These are phyloP conservation scores for Cariama cristata DNA, from an alignment of 2,113 vertebrate species.

Conservation along the genomic window DNA sequence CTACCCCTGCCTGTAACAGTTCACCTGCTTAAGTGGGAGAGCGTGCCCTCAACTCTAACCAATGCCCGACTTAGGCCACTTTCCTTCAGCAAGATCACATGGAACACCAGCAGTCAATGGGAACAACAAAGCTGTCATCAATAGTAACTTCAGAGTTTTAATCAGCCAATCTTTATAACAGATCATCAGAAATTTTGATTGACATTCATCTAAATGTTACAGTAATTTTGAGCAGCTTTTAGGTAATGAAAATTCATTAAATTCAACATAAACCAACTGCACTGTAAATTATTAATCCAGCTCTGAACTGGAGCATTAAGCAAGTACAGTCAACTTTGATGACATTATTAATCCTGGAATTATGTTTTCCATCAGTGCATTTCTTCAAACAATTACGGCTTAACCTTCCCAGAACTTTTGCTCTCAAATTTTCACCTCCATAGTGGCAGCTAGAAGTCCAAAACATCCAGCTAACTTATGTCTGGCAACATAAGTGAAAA, in stretches of 20 bases:
- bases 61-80: fast-evolving
- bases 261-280: background rate
- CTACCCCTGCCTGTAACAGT: background rate
- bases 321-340: background rate
- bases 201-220: background rate
- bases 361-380: background rate
- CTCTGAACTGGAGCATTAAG: background rate
- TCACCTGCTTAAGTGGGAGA: background rate
- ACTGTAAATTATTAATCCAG: background rate
- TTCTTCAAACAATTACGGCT: background rate
- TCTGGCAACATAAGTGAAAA: background rate
- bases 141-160: background rate
- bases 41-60: fast-evolving
- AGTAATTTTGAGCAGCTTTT: background rate
- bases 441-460: background rate
- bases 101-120: background rate
- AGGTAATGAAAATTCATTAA: background rate
- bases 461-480: background rate
- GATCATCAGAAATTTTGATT: background rate
- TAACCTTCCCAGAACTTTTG: background rate
- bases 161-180: background rate
- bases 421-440: background rate
- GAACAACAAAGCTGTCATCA: background rate
- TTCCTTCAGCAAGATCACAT: background rate
- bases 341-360: background rate